A percentile compares a stretch with the other conserved stretches of the same genome.
Conservation (phyloP, 2,113 vertebrate genomes). For the Ellobius talpinus region DNA sequence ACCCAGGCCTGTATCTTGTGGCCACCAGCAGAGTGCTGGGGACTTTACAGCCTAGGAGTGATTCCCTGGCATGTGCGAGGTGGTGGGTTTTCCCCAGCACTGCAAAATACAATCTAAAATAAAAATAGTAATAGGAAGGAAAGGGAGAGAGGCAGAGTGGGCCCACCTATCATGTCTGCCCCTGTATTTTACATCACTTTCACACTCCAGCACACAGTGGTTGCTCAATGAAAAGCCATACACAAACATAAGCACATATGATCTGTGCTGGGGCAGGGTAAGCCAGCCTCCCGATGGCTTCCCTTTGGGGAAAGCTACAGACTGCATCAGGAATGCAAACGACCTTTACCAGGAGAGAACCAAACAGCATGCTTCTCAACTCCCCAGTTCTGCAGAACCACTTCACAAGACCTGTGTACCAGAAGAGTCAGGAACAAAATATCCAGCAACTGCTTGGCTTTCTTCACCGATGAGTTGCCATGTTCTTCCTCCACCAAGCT, state of each 20-base stretch:
- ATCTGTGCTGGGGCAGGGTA: neutral
- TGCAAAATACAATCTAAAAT: neutral
- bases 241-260: neutral
- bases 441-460: neutral
- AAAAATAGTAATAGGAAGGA: neutral
- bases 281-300: neutral
- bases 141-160: neutral
- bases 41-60: neutral
- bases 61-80: neutral
- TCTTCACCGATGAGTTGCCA: neutral
- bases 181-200: neutral
- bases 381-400: neutral
- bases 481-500: neutral
- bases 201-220: accelerated
- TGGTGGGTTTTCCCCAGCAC: neutral
- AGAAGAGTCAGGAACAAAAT: neutral
- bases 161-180: neutral
- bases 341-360: neutral
- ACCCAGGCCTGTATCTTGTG: neutral
- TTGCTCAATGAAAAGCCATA: neutral
- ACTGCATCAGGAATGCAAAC: slow-evolving; percentile 10
- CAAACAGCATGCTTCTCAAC: neutral
- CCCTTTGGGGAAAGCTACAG: neutral
- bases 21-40: neutral
- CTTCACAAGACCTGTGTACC: neutral